phyloP scores from a whole-genome alignment of 2,888 invertebrate species.

The Rutpela maculata region DNA sequence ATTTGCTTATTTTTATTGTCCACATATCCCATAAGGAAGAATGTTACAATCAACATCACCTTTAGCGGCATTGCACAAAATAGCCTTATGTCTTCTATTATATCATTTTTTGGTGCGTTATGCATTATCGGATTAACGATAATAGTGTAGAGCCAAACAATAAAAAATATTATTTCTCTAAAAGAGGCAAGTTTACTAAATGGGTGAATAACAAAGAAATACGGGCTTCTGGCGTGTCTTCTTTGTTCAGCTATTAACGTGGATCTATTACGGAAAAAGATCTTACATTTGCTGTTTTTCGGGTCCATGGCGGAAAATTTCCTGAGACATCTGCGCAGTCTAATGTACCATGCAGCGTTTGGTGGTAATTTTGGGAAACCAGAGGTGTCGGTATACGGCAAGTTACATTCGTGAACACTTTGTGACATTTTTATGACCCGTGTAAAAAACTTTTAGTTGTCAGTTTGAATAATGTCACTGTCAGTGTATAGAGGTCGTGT shows the following conservation, averaged over 20 bases:
- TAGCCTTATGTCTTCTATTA: not conserved
- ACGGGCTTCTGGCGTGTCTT: constrained; percentile 33
- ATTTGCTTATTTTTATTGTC: constrained; percentile 50
- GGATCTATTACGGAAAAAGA: constrained; percentile 39
- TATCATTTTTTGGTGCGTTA: not conserved
- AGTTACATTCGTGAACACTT: not conserved
- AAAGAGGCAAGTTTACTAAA: constrained; percentile 40
- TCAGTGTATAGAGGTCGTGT: too few species aligned
- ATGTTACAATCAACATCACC: constrained; percentile 2
- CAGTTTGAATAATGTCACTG: not conserved
- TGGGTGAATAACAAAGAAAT: constrained; percentile 45
- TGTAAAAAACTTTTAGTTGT: not conserved
- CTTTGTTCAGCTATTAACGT: constrained; percentile 27
- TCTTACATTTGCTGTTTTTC: constrained; percentile 23
- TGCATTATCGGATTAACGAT: not conserved
- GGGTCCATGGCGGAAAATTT: constrained; percentile 28
- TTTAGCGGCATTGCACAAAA: not conserved
- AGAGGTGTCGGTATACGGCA: not conserved
- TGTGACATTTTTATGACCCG: not conserved
- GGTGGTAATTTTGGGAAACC: constrained; percentile 24
- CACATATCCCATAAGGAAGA: constrained; percentile 53
- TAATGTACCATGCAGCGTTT: not conserved
- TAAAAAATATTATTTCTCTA: constrained; percentile 29
- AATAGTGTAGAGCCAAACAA: not conserved
- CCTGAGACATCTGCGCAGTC: constrained; percentile 13